Evolutionary conservation across 2,113 vertebrate species (phyloP), one percentile per base, ranked within the genome.

Genomic region (Carettochelys insculpta): DNA sequence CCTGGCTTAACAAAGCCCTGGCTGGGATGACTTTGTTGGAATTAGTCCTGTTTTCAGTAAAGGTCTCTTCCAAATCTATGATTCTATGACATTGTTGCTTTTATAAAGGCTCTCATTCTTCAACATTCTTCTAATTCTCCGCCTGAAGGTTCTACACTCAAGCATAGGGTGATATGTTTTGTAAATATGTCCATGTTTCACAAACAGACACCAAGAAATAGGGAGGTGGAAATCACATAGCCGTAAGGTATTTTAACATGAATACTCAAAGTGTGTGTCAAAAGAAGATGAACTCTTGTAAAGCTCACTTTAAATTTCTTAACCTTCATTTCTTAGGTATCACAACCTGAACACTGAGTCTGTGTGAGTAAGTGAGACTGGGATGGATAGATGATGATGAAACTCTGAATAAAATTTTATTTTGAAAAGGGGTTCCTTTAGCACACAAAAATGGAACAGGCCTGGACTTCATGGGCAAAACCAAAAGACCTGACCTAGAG

Each of bases 291-390:
- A 38, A 83, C 13, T 6, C 0, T 16, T 43, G 4, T 80, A 82
- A 54, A 77, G 34, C 6, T 27, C 51, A 58, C 68, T 92, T 85
- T 51, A 31, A 65, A 65, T 65, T 45, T 12, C 38, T 43, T 86
- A 31, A 50, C 9, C 50, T 92, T 78, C 87, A 3, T 38, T 81
- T 3, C 34, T 61, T 43, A 71, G 82, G 20, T 86, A 94, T 65
- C 83, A 38, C 89, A 91, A 90, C 56, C 8, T 12, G 77, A 75
- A 87, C 82, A 79, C 50, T 61, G 80, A 3, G 38, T 8, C 68
- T 38, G 25, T 87, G 85, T 65, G 85, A 80, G 93, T 82, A 54
- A 47, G 31, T 90, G n/a, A 89, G 38, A 94, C 53, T 91, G 91
- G 80, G 53, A 80, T 0, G 5, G 56, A 85, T 58, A n/a, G n/a